phyloP scores from a whole-genome alignment of 2,888 invertebrate species.

The Metalampra italica region DNA sequence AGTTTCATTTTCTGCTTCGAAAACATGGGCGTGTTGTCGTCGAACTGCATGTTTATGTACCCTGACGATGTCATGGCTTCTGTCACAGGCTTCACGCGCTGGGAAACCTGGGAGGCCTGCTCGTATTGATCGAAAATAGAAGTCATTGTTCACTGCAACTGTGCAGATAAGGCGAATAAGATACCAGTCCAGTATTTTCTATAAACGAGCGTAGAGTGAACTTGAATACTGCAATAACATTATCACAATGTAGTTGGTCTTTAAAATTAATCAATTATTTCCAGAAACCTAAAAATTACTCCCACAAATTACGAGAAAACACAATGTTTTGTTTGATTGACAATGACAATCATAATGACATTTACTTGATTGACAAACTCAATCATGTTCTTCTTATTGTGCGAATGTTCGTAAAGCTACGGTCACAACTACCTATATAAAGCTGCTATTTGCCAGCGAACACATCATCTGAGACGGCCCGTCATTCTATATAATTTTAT shows the following conservation, averaged over 20 bases:
- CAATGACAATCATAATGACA: too few relatives aligned
- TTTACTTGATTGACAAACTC: too few relatives aligned
- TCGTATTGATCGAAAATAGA: conserved; percentile 92
- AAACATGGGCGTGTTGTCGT: conserved; percentile 91
- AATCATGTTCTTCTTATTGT: too few relatives aligned
- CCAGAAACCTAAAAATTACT: too few relatives aligned
- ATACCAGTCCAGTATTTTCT: neutral
- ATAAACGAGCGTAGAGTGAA: neutral
- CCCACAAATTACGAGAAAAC: too few relatives aligned
- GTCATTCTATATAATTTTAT: too few relatives aligned
- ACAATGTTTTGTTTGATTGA: too few relatives aligned
- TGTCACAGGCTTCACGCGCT: conserved; percentile 49
- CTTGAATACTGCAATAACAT: neutral
- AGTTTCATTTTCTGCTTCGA: conserved; percentile 90
- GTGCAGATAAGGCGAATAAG: neutral
- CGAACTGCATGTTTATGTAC: conserved; percentile 76
- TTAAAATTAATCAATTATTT: too few relatives aligned
- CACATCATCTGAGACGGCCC: too few relatives aligned
- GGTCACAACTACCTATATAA: too few relatives aligned
- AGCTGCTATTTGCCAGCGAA: too few relatives aligned
- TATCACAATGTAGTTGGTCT: neutral
- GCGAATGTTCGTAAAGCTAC: too few relatives aligned
- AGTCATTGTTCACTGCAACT: conserved; percentile 78
- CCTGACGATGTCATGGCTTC: conserved; percentile 73
- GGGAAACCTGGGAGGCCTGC: conserved; percentile 81